Evolutionary conservation across 1,140 invertebrate species (phyloP).

Genomic region (Elysia chlorotica): DNA sequence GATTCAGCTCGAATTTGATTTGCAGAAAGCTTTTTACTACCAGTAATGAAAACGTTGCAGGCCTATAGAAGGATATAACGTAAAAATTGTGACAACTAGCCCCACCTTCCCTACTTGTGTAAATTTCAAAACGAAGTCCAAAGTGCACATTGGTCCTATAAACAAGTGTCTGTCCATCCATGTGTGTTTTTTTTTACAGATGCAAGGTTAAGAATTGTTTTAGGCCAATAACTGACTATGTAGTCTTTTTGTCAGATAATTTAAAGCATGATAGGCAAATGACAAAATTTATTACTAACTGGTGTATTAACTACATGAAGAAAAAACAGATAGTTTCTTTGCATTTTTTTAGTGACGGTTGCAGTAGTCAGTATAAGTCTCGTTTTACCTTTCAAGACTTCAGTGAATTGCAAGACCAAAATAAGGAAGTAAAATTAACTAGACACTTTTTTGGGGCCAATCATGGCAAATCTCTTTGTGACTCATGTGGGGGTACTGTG

Average conservation of each 20-base stretch:
- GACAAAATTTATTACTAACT: neutral
- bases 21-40: too few relatives aligned
- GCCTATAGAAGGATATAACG: too few relatives aligned
- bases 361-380: neutral
- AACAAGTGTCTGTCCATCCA: neutral
- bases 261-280: neutral
- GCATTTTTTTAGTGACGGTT: neutral
- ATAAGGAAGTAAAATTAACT: neutral
- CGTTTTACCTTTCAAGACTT: neutral
- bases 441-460: neutral
- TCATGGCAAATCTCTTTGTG: neutral
- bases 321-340: neutral
- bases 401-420: neutral
- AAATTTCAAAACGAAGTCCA: slow-evolving; percentile 3
- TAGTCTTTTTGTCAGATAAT: neutral
- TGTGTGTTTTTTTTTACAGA: neutral
- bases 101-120: too few relatives aligned
- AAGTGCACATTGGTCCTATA: slow-evolving; percentile 7
- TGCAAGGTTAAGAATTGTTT: neutral
- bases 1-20: too few relatives aligned
- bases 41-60: too few relatives aligned
- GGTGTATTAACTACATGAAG: neutral
- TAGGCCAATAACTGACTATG: neutral
- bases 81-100: too few relatives aligned
- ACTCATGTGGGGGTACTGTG: neutral